Conservation (phyloP, 2,888 invertebrate species). For the Gymnocheta viridis region DNA sequence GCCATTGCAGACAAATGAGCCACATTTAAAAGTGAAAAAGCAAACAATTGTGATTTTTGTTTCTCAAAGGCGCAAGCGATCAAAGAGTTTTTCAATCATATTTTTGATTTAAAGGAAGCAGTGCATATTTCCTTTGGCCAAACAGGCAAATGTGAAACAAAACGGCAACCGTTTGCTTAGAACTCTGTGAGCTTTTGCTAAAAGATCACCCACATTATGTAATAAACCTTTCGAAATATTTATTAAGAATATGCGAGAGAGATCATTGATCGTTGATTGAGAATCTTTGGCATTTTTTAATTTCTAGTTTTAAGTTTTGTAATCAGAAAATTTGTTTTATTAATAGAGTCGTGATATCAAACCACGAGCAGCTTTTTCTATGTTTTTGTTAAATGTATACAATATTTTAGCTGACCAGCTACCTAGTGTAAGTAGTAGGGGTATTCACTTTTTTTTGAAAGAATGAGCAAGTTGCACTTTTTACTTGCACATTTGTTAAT, state of each 20-base stretch:
- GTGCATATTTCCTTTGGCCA: background rate
- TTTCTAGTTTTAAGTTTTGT: constrained; percentile 1
- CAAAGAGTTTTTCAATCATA: constrained; percentile 9
- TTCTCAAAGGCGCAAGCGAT: constrained; percentile 12
- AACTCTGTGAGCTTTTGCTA: background rate
- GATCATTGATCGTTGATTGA: background rate
- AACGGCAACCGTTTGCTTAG: constrained; percentile 18
- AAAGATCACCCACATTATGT: constrained; percentile 49
- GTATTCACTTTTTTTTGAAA: background rate
- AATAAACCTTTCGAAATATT: background rate
- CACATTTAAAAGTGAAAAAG: constrained; percentile 7
- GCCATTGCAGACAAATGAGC: constrained; percentile 48
- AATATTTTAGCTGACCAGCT: background rate
- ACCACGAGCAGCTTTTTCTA: constrained; percentile 71
- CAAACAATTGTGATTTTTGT: background rate
- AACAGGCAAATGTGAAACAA: background rate
- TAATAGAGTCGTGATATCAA: constrained; percentile 79
- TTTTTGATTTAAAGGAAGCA: constrained; percentile 18
- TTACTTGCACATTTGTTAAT: too few species aligned
- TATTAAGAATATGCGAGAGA: background rate
- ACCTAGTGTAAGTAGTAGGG: background rate
- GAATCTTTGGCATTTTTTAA: background rate
- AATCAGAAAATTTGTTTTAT: constrained; percentile 59
- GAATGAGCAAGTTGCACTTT: background rate
- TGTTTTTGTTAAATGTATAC: background rate